These are phyloP conservation scores for Notospermus geniculatus DNA, from an alignment of 1,140 invertebrate species.

Conservation along the genomic window DNA sequence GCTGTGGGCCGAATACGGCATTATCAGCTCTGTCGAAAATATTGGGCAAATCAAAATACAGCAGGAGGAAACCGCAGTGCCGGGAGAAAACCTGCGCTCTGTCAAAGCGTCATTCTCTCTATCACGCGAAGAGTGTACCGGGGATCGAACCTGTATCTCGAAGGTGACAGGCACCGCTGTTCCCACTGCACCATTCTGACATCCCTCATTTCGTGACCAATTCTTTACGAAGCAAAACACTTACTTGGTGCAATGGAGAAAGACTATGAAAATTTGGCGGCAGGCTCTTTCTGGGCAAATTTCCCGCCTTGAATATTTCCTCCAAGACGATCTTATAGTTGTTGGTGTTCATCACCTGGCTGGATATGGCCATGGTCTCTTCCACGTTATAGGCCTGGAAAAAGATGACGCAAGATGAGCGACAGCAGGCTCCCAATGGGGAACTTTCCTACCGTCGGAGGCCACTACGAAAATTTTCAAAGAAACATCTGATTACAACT, in stretches of 20 bases:
- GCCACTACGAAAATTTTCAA: too few relatives aligned
- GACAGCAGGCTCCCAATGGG: too few relatives aligned
- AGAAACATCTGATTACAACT: too few relatives aligned
- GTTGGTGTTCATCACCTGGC: conserved; percentile 51
- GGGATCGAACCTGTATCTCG: too few relatives aligned
- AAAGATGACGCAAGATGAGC: neutral
- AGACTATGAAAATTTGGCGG: conserved; percentile 38
- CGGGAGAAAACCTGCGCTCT: neutral
- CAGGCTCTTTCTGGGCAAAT: conserved; percentile 32
- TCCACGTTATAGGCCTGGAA: conserved; percentile 48
- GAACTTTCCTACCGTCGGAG: too few relatives aligned
- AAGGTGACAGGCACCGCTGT: too few relatives aligned
- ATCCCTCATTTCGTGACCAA: neutral
- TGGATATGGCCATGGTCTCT: conserved; percentile 46
- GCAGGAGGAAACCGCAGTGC: neutral
- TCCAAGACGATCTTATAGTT: conserved; percentile 51
- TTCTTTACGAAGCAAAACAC: neutral
- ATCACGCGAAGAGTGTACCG: too few relatives aligned
- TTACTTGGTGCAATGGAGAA: conserved; percentile 43
- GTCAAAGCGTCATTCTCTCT: too few relatives aligned
- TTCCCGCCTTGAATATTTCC: conserved; percentile 48
- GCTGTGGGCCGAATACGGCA: too few relatives aligned
- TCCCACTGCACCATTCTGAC: neutral
- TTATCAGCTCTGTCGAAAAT: neutral
- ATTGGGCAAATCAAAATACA: too few relatives aligned